Percentiles rank a stretch among this genome's conserved stretches.
Evolutionary conservation across 53 echinoderm and acorn worm species (phyloP).

Genomic region (Henricia sp.): DNA sequence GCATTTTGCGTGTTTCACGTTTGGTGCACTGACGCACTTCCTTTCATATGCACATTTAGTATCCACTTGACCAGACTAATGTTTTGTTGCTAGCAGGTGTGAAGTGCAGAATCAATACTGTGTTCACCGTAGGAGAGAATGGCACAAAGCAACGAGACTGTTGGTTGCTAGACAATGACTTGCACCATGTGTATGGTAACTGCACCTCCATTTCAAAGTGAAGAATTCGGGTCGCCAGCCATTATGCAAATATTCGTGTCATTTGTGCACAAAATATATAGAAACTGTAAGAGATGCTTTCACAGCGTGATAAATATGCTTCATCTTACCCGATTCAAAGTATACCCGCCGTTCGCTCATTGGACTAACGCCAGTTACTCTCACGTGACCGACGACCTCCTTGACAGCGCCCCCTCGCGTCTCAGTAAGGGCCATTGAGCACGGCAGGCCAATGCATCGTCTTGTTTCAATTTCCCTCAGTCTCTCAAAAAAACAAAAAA

Average conservation of each 20-base stretch:
- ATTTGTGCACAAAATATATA: not conserved
- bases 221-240: no score
- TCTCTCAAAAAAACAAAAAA: not conserved
- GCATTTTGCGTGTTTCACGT: no score
- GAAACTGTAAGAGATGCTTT: not conserved
- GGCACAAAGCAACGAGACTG: no score
- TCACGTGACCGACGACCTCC: constrained; percentile 15
- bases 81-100: not conserved
- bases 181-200: no score
- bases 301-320: not conserved
- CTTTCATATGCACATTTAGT: no score
- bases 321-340: not conserved
- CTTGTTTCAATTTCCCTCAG: not conserved
- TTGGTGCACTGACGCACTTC: not conserved
- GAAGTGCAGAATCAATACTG: not conserved
- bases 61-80: not conserved
- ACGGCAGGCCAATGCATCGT: constrained; percentile 3
- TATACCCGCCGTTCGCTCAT: not conserved
- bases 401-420: constrained; percentile 16
- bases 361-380: not conserved
- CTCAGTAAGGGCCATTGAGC: not conserved
- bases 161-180: no score
- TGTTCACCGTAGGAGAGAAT: no score
- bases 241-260: not conserved
- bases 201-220: no score